Percentiles rank a stretch among this genome's conserved stretches.
These are phyloP conservation scores for Notarius lentiginosus DNA, from an alignment of 2,113 vertebrate species.

Conservation along the genomic window DNA sequence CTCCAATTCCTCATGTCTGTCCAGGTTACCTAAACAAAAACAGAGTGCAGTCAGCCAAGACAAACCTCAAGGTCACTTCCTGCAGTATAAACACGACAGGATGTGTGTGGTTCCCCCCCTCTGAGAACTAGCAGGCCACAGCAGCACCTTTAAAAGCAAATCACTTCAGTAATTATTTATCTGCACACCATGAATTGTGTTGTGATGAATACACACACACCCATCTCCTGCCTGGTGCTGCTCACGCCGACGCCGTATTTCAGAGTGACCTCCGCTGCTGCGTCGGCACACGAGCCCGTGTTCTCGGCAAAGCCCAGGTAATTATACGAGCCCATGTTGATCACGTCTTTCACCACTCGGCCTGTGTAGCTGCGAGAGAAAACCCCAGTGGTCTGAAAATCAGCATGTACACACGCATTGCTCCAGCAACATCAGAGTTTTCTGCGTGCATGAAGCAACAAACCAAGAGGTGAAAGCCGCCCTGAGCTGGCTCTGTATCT, in stretches of 20 bases:
- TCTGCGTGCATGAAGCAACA: neutral
- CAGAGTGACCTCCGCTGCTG: slow-evolving; percentile 75
- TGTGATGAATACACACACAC: slow-evolving; percentile 59
- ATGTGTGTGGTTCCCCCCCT: neutral
- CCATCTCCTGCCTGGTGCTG: slow-evolving; percentile 91
- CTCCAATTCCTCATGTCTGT: slow-evolving; percentile 89
- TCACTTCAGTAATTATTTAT: neutral
- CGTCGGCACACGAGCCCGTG: slow-evolving; percentile 77
- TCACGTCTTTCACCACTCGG: slow-evolving; percentile 81
- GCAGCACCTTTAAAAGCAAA: neutral
- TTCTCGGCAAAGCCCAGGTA: slow-evolving; percentile 94
- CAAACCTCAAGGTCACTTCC: slow-evolving; percentile 4
- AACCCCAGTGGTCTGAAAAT: slow-evolving; percentile 36
- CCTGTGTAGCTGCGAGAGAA: slow-evolving; percentile 80
- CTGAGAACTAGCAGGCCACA: neutral
- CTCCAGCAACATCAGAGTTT: neutral
- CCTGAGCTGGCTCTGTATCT: slow-evolving; percentile 1
- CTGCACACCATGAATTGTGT: too few relatives aligned
- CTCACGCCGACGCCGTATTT: slow-evolving; percentile 86
- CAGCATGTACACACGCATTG: neutral
- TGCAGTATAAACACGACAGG: slow-evolving; percentile 4
- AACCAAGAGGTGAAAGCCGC: slow-evolving; percentile 1
- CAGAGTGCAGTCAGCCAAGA: slow-evolving; percentile 14
- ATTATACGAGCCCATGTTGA: slow-evolving; percentile 98
- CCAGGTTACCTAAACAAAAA: slow-evolving; percentile 82